phyloP scores from a whole-genome alignment of 2,888 invertebrate genomes.

The Steromphala cineraria region DNA sequence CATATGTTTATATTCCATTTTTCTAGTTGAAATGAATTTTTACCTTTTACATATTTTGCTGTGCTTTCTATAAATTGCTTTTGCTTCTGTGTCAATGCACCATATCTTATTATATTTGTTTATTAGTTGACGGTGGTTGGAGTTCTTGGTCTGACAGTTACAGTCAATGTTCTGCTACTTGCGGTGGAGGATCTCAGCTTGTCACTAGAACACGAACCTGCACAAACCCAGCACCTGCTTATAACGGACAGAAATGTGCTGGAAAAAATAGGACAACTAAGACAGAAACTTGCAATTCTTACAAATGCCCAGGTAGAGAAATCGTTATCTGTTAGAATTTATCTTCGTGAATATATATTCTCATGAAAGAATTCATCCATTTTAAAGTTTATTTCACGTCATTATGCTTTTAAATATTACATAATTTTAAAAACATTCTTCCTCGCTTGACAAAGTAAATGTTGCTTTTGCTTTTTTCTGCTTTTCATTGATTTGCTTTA shows the following conservation, averaged over 20 bases:
- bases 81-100: not conserved
- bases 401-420: too few species aligned
- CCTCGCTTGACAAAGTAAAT: too few species aligned
- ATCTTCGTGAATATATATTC: too few species aligned
- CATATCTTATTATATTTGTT: too few species aligned
- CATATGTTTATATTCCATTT: not conserved
- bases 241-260: not conserved
- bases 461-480: not conserved
- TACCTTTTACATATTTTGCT: too few species aligned
- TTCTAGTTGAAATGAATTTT: too few species aligned
- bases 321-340: too few species aligned
- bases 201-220: slow-evolving; percentile 13
- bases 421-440: too few species aligned
- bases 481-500: too few species aligned
- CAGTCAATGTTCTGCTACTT: not conserved
- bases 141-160: not conserved
- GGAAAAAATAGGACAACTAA: not conserved
- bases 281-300: not conserved
- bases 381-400: too few species aligned
- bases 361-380: too few species aligned
- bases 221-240: slow-evolving; percentile 12
- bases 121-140: not conserved
- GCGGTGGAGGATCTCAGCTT: slow-evolving; percentile 4
- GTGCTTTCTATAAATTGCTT: too few species aligned
- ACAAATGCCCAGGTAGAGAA: not conserved